These are phyloP conservation scores for Copidosoma aretas DNA, from an alignment of 2,888 invertebrate genomes.

Conservation along the genomic window DNA sequence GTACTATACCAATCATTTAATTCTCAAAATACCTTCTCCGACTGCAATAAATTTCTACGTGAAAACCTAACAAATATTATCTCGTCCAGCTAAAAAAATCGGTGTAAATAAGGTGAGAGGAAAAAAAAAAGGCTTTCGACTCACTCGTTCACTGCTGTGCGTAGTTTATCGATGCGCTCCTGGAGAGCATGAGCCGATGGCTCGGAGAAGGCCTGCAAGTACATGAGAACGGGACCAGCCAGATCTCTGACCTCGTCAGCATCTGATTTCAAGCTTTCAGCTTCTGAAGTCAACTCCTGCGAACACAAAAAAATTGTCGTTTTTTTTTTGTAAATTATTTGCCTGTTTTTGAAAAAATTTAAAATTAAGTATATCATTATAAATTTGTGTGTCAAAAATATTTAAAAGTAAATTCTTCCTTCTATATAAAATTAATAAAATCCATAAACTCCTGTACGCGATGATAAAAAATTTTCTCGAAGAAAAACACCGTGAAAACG, in stretches of 20 bases:
- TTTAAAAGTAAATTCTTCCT: too few species aligned
- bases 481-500: too few species aligned
- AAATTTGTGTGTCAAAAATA: too few species aligned
- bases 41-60: too few species aligned
- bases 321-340: not conserved
- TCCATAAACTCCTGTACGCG: too few species aligned
- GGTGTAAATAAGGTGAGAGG: slow-evolving; percentile 3
- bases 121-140: slow-evolving; percentile 44
- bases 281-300: slow-evolving; percentile 78
- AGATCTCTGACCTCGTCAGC: slow-evolving; percentile 73
- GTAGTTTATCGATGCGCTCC: slow-evolving; percentile 73
- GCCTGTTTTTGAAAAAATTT: too few species aligned
- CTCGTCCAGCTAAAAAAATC: not conserved
- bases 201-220: slow-evolving; percentile 74
- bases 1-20: too few species aligned
- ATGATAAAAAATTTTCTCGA: too few species aligned
- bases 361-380: too few species aligned
- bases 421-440: too few species aligned
- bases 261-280: slow-evolving; percentile 71
- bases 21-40: too few species aligned
- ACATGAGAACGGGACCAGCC: slow-evolving; percentile 74
- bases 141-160: slow-evolving; percentile 73
- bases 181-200: slow-evolving; percentile 74
- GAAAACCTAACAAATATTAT: too few species aligned
- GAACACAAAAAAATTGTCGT: slow-evolving; percentile 20